Base-by-base conservation (phyloP, 1,140 invertebrate genomes). In the Polyergus mexicanus region DNA sequence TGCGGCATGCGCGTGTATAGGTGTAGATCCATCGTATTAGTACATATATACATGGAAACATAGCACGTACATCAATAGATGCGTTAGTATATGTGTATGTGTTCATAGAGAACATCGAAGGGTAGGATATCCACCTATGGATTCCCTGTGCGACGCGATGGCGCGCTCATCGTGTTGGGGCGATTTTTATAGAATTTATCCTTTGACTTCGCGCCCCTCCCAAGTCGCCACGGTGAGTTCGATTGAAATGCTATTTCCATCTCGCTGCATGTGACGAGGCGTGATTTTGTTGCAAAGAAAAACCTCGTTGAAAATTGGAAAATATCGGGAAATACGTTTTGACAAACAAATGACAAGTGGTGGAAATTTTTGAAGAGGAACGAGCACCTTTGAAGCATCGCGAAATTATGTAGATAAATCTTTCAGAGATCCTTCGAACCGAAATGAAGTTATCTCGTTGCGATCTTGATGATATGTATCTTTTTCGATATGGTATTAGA, bases 101-200 rank as follows among this genome's bases (percentile, higher is more conserved):
- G 47, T 41, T 56, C 54, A 58, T 63, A 58, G 66, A 58, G 77
- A 78, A 66, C 58, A 71, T 90, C 84, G 77, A 71, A 62, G 83
- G 77, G 77, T 74, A 78, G 78, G 68, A 89, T 89, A 89, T 89
- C 87, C 25, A 84, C 58, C 85, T 89, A 89, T 89, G 88, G 88
- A 86, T 89, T 89, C 86, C 77, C 84, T 84, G 41, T 58, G 71
- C 68, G 51, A 44, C 71, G 51, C 69, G 58, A 77, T 84, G 83
- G 69, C 65, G 69, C 65, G 75, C 62, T 69, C 41, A 41, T 65
- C 85, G 54, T 8, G 25, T 7, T 74, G 38, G 54, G 35, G 78
- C n/a, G 78, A 69, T 86, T 87, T 87, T 90, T 86, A 86, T 62
- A 78, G 58, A 65, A 75, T 80, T 75, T 83, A 62, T 71, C 44